Evolutionary conservation across 2,113 vertebrate genomes (phyloP).

Genomic region (Pteronura brasiliensis): DNA sequence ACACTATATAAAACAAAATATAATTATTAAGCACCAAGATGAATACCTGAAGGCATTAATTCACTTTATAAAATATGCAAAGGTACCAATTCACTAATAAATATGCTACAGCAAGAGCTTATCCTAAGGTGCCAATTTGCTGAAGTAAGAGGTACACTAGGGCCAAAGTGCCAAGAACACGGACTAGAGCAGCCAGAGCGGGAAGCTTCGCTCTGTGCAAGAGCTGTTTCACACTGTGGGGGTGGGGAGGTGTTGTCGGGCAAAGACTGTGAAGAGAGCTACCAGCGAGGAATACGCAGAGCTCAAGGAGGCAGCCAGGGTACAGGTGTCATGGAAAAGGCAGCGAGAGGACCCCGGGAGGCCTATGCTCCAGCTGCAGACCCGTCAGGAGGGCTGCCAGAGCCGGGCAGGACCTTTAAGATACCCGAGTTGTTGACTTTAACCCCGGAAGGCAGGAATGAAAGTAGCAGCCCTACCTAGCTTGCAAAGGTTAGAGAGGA

Average conservation of each 20-base stretch:
- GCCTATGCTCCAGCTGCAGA: background rate
- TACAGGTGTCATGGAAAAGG: rapidly evolving
- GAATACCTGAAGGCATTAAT: slow-evolving; percentile 60
- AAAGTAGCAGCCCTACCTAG: background rate
- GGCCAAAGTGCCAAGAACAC: background rate
- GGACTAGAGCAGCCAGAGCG: background rate
- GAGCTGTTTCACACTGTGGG: background rate
- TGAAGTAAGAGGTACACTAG: background rate
- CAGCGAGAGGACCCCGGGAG: rapidly evolving
- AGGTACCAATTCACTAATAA: slow-evolving; percentile 67
- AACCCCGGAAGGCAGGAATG: background rate
- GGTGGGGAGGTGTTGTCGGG: background rate
- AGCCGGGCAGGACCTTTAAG: background rate
- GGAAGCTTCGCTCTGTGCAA: background rate
- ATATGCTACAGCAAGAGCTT: background rate
- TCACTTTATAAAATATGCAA: slow-evolving; percentile 62
- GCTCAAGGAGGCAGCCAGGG: too few species aligned
- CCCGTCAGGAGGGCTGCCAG: background rate
- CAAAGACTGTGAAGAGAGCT: background rate
- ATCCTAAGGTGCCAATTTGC: slow-evolving; percentile 59
- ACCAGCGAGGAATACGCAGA: background rate
- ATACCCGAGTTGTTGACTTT: background rate
- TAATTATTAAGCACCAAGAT: slow-evolving; percentile 64
- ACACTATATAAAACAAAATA: slow-evolving; percentile 65
- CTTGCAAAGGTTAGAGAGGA: background rate